phyloP scores from a whole-genome alignment of 2,113 vertebrate genomes.

The Callopanchax toddi region DNA sequence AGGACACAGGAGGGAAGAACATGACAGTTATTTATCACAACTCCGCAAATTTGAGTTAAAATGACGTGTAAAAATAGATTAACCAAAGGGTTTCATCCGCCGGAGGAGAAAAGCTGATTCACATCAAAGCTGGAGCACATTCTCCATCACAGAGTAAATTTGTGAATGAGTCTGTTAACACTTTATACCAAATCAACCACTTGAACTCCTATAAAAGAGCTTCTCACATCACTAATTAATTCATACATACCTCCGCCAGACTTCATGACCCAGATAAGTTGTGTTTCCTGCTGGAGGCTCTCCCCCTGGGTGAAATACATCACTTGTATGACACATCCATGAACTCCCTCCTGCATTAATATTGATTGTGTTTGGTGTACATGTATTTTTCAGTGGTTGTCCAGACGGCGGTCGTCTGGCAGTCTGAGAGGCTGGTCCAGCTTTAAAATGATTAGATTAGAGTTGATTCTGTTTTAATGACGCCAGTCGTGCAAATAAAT shows the following conservation, averaged over 20 bases:
- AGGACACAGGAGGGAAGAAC: too few species aligned
- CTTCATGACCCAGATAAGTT: slow-evolving; percentile 32
- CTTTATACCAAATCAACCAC: slow-evolving; percentile 1
- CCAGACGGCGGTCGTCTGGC: slow-evolving; percentile 51
- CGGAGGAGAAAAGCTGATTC: too few species aligned
- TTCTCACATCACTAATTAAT: slow-evolving; percentile 50
- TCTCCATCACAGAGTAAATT: not conserved
- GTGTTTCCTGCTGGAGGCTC: slow-evolving; percentile 29
- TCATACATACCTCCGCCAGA: slow-evolving; percentile 31
- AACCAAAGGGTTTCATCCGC: too few species aligned
- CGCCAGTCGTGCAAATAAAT: slow-evolving; percentile 41
- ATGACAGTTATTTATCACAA: too few species aligned
- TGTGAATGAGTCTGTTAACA: slow-evolving; percentile 12
- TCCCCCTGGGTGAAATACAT: slow-evolving; percentile 24
- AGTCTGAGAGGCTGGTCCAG: slow-evolving; percentile 37
- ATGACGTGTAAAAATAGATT: too few species aligned
- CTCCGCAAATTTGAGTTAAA: too few species aligned
- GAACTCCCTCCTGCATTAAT: slow-evolving; percentile 58
- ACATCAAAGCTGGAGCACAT: too few species aligned
- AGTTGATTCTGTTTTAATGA: slow-evolving; percentile 28
- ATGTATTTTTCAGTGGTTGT: slow-evolving; percentile 62
- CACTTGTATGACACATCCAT: slow-evolving; percentile 27
- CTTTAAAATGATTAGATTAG: slow-evolving; percentile 1
- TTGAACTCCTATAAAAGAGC: not conserved
- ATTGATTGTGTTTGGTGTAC: slow-evolving; percentile 56